Evolutionary conservation across 1,140 invertebrate species (phyloP), one percentile per base, ranked within the genome.

Genomic region (Drepana arcuata): DNA sequence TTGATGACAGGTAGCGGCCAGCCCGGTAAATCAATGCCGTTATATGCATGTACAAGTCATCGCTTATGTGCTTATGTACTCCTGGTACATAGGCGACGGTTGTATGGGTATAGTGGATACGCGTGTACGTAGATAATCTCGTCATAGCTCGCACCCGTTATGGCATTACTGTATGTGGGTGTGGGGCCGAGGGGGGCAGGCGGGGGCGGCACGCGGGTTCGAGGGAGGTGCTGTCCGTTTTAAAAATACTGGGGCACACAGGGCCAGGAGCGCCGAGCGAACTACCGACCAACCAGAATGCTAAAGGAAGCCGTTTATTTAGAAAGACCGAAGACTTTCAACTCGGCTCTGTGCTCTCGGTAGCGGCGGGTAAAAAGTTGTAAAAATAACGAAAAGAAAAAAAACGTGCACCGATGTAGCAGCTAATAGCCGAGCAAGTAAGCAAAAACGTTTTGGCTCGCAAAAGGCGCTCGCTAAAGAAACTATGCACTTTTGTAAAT

Each of bases 101-200:
- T 71, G 69, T 73, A 69, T 54, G 63, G 50, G 59, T 69, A 69
- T 74, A 60, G 55, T 57, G 41, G 48, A 45, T 26, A 26, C 60
- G 64, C 64, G 65, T 72, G 67, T 79, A 75, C 70, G 71, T 80
- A 77, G 75, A 80, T 80, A 80, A 80, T 80, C 75, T 80, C 75
- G 72, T 80, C 75, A 80, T 80, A 80, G 70, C 68, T 72, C 70
- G 68, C 75, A 69, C 75, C 75, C 75, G 75, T 80, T 80, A 80
- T 80, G 72, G 75, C 75, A 80, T 80, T 73, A 77, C 71, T 74
- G 72, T 77, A 61, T 73, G 70, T 63, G 71, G 69, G 69, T 46
- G 57, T 39, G 48, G 58, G 48, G 60, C 48, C 26, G 33, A 14
- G 31, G 39, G 34, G 48, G 54, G 41, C 41, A 48, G 45, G 33